Evolutionary conservation across 2,113 vertebrate genomes (phyloP).

Genomic region (Podocnemis expansa): DNA sequence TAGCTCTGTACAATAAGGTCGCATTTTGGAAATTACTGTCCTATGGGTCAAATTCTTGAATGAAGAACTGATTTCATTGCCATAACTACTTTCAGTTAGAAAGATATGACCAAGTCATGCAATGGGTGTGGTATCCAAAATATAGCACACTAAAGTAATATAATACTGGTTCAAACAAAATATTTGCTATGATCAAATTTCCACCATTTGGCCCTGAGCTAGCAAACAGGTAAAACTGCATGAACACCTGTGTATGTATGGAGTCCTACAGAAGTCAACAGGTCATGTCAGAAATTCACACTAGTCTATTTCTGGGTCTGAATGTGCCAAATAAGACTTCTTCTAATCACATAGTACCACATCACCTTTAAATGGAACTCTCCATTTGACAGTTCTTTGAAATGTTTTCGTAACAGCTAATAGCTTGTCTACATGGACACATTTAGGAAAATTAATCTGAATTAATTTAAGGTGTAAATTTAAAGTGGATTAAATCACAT

Average conservation of each 20-base stretch:
- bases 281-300: background rate
- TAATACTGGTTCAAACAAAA: background rate
- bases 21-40: background rate
- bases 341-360: background rate
- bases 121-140: background rate
- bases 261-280: background rate
- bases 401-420: background rate
- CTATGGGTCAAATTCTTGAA: background rate
- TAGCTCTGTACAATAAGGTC: background rate
- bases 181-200: background rate
- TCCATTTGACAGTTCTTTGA: background rate
- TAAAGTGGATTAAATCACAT: background rate
- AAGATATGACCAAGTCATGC: background rate
- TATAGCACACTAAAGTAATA: background rate
- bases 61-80: constrained; percentile 8
- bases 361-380: background rate
- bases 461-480: background rate
- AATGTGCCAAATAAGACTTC: background rate
- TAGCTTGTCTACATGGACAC: background rate
- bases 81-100: background rate
- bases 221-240: background rate
- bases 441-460: background rate
- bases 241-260: background rate
- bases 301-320: background rate
- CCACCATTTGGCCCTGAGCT: background rate